Evolutionary conservation across 1,140 invertebrate species (phyloP).

Genomic region (Drosophila hydei): DNA sequence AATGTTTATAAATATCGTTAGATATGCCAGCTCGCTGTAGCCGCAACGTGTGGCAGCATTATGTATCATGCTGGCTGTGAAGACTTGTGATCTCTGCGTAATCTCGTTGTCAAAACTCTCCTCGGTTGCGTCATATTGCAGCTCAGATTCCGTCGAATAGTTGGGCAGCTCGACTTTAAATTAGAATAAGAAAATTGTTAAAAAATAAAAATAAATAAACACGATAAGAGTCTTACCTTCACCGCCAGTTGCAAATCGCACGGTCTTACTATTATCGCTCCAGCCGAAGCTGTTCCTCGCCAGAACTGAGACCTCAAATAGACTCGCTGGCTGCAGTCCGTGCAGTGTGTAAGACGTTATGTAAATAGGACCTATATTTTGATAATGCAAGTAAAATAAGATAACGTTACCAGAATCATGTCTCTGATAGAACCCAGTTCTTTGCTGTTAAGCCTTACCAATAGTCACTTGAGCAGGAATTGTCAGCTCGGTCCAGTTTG

Average conservation of each 20-base stretch:
- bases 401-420: not conserved
- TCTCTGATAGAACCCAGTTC: no score
- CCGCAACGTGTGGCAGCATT: slow-evolving; percentile 18
- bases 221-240: slow-evolving; percentile 81
- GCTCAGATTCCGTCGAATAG: slow-evolving; percentile 78
- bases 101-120: slow-evolving; percentile 68
- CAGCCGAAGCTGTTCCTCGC: slow-evolving; percentile 89
- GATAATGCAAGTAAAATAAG: no score
- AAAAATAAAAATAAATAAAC: not conserved
- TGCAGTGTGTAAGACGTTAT: slow-evolving; percentile 87
- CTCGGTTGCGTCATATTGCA: slow-evolving; percentile 60
- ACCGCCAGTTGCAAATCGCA: slow-evolving; percentile 88
- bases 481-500: slow-evolving; percentile 87
- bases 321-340: slow-evolving; percentile 86
- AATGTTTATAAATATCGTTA: slow-evolving; percentile 39
- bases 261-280: slow-evolving; percentile 87
- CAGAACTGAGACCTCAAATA: slow-evolving; percentile 88
- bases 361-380: slow-evolving; percentile 86
- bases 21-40: slow-evolving; percentile 31
- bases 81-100: slow-evolving; percentile 58
- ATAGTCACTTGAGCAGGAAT: slow-evolving; percentile 86
- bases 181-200: not conserved
- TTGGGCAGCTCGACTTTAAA: slow-evolving; percentile 75
- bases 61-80: slow-evolving; percentile 63
- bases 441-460: slow-evolving; percentile 67